Percentiles rank a stretch among this genome's conserved stretches.
These are phyloP conservation scores for Cephus runcator DNA, from an alignment of 2,888 invertebrate species.

Conservation along the genomic window DNA sequence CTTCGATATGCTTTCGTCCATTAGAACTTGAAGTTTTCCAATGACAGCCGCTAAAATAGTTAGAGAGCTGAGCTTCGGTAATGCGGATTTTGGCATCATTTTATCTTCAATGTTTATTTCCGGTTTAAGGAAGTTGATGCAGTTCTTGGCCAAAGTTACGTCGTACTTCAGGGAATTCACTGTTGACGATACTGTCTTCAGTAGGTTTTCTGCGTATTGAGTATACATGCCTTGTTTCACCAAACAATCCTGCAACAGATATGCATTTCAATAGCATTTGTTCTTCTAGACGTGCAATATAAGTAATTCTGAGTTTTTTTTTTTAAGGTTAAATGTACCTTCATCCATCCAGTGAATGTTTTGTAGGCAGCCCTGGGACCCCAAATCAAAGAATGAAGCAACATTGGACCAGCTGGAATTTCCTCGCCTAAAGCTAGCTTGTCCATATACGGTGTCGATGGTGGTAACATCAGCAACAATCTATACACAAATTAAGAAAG, in stretches of 20 bases:
- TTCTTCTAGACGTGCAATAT: slow-evolving; percentile 2
- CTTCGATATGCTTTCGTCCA: slow-evolving; percentile 66
- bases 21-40: slow-evolving; percentile 77
- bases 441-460: slow-evolving; percentile 89
- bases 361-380: slow-evolving; percentile 87
- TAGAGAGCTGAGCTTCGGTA: slow-evolving; percentile 79
- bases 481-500: slow-evolving; percentile 61
- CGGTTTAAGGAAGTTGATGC: slow-evolving; percentile 69
- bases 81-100: slow-evolving; percentile 59
- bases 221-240: slow-evolving; percentile 92
- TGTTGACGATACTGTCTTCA: slow-evolving; percentile 78
- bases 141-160: slow-evolving; percentile 72
- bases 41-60: slow-evolving; percentile 81
- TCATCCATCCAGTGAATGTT: slow-evolving; percentile 88
- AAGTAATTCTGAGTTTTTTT: slow-evolving; percentile 6
- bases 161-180: slow-evolving; percentile 75
- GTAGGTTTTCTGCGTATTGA: slow-evolving; percentile 76
- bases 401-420: slow-evolving; percentile 75
- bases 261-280: slow-evolving; percentile 5
- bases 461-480: slow-evolving; percentile 86
- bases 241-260: slow-evolving; percentile 75
- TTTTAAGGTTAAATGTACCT: slow-evolving; percentile 60
- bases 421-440: slow-evolving; percentile 76
- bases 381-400: slow-evolving; percentile 90
- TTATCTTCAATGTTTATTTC: slow-evolving; percentile 60